phyloP scores from a whole-genome alignment of 2,888 invertebrate genomes.

The Calameuta filiformis region DNA sequence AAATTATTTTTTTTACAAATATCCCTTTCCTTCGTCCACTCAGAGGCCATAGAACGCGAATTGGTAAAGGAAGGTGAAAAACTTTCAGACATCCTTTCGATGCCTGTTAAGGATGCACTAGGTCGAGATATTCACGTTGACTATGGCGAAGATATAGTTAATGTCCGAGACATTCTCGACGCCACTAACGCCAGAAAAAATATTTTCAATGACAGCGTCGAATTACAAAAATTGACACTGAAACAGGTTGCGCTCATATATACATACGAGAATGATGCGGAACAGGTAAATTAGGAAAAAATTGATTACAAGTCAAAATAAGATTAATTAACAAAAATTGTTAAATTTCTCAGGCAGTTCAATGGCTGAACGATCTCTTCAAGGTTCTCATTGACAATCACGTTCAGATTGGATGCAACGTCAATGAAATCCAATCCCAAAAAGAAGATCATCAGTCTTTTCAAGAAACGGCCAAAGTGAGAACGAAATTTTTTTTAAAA shows the following conservation, averaged over 20 bases:
- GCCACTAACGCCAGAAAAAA: slow-evolving; percentile 77
- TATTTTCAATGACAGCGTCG: slow-evolving; percentile 79
- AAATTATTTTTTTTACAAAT: not conserved
- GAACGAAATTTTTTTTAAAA: slow-evolving; percentile 10
- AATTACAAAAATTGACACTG: slow-evolving; percentile 80
- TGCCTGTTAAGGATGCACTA: slow-evolving; percentile 82
- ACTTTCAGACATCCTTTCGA: slow-evolving; percentile 79
- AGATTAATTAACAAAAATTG: not conserved
- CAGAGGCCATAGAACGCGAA: slow-evolving; percentile 76
- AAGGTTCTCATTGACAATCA: slow-evolving; percentile 77
- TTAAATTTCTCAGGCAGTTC: slow-evolving; percentile 69
- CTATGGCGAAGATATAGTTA: slow-evolving; percentile 78
- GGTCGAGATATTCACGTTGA: slow-evolving; percentile 78
- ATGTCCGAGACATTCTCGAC: slow-evolving; percentile 78
- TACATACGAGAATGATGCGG: slow-evolving; percentile 81
- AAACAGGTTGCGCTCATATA: slow-evolving; percentile 82
- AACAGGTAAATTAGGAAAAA: slow-evolving; percentile 67
- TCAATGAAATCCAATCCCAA: slow-evolving; percentile 78
- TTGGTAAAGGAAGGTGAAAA: slow-evolving; percentile 81
- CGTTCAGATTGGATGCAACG: slow-evolving; percentile 78
- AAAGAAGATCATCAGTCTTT: slow-evolving; percentile 81
- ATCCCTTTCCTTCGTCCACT: slow-evolving; percentile 20
- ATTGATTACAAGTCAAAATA: not conserved
- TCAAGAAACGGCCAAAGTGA: slow-evolving; percentile 83
- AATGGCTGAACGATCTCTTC: slow-evolving; percentile 82